These are phyloP conservation scores for Fulica atra DNA, from an alignment of 2,113 vertebrate species.

Conservation along the genomic window DNA sequence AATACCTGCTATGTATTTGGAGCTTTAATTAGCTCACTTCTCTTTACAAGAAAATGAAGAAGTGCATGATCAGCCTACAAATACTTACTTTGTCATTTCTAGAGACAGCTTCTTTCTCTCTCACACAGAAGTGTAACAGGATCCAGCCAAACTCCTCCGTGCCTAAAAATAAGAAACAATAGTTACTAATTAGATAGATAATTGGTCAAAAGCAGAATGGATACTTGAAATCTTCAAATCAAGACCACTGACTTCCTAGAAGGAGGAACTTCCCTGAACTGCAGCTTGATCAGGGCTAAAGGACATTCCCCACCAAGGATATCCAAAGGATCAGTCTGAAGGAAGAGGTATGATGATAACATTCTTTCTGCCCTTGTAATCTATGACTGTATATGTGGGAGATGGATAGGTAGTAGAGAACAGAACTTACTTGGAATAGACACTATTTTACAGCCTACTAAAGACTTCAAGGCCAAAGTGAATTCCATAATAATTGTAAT, in stretches of 20 bases:
- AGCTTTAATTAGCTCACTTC: constrained; percentile 8
- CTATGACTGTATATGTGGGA: not conserved
- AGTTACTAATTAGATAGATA: not conserved
- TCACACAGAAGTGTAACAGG: not conserved
- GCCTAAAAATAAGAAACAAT: not conserved
- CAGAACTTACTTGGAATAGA: not conserved
- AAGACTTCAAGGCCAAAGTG: constrained; percentile 30
- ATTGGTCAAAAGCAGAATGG: not conserved
- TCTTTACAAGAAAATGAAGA: constrained; percentile 12
- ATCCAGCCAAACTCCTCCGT: not conserved
- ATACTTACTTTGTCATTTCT: not conserved
- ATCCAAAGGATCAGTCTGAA: not conserved
- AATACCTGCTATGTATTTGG: not conserved
- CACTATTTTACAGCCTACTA: constrained; percentile 11
- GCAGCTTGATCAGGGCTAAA: not conserved
- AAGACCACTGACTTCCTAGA: not conserved
- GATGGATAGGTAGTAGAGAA: not conserved
- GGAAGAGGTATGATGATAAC: not conserved
- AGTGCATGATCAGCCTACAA: not conserved
- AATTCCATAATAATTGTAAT: constrained; percentile 30
- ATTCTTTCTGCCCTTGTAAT: constrained; percentile 12
- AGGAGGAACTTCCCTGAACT: not conserved
- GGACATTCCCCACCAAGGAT: not conserved
- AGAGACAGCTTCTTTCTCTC: not conserved
- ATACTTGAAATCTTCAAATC: not conserved